phyloP scores from a whole-genome alignment of 2,113 vertebrate genomes.

The Danionella cerebrum region DNA sequence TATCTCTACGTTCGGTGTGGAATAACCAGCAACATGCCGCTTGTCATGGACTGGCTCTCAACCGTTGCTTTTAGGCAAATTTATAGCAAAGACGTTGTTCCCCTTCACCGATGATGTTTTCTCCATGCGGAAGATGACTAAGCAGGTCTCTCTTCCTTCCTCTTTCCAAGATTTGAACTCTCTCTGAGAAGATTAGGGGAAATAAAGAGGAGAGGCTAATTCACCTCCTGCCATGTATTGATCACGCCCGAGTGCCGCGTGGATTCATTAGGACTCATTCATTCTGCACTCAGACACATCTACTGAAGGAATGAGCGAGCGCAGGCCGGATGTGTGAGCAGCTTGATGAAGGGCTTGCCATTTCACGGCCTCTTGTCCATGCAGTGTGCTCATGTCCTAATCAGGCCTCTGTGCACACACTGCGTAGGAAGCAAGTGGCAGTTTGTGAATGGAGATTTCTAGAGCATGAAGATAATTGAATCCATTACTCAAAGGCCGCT shows the following conservation, averaged over 20 bases:
- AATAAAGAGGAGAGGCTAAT: conserved; percentile 14
- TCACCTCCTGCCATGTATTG: conserved; percentile 35
- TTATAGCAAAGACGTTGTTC: conserved; percentile 56
- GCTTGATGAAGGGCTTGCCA: conserved; percentile 4
- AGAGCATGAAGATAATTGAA: conserved; percentile 8
- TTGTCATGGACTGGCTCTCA: conserved; percentile 59
- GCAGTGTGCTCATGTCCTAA: conserved; percentile 29
- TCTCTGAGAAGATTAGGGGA: background rate
- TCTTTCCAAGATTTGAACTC: background rate
- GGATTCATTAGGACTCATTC: conserved; percentile 22
- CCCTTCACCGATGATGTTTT: conserved; percentile 62
- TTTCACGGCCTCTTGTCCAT: conserved; percentile 3
- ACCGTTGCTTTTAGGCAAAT: conserved; percentile 55
- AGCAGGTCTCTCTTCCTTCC: conserved; percentile 16
- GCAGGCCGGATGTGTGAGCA: conserved; percentile 3
- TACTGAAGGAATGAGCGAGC: background rate
- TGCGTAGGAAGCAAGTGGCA: conserved; percentile 2
- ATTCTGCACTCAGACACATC: conserved; percentile 14
- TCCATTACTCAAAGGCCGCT: conserved; percentile 58
- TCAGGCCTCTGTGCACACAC: conserved; percentile 16
- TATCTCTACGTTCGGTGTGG: conserved; percentile 44
- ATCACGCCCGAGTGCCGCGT: conserved; percentile 15
- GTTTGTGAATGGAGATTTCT: conserved; percentile 22
- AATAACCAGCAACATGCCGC: conserved; percentile 49
- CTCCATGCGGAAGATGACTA: conserved; percentile 57